phyloP scores from a whole-genome alignment of 2,888 invertebrate species.

The Tyria jacobaeae region DNA sequence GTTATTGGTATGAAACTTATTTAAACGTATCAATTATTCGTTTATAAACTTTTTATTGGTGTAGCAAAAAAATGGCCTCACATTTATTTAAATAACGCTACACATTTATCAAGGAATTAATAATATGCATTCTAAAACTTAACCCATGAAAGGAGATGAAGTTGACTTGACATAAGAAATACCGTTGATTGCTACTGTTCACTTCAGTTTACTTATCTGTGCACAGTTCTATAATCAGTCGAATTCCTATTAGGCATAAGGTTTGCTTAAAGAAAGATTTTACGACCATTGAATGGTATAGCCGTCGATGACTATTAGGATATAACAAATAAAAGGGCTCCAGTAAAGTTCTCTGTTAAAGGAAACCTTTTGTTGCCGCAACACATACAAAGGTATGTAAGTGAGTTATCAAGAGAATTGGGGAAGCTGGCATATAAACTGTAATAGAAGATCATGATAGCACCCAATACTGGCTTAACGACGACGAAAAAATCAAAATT shows the following conservation, averaged over 20 bases:
- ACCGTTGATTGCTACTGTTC: neutral
- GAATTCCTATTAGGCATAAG: neutral
- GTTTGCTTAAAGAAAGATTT: neutral
- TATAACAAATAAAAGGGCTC: neutral
- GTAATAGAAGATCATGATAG: neutral
- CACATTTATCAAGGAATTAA: too few species aligned
- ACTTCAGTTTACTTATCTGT: neutral
- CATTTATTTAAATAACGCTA: too few species aligned
- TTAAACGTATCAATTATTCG: too few species aligned
- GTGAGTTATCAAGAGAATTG: neutral
- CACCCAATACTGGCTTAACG: neutral
- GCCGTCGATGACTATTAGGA: neutral
- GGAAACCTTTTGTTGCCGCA: neutral
- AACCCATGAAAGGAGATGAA: neutral
- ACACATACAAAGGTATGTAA: neutral
- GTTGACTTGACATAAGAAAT: neutral
- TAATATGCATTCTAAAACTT: too few species aligned
- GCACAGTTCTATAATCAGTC: too few species aligned
- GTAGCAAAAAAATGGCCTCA: too few species aligned
- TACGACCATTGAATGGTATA: neutral
- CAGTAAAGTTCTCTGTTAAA: neutral
- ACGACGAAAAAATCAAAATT: too few species aligned
- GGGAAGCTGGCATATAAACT: neutral
- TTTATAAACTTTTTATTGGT: too few species aligned
- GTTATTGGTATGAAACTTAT: too few species aligned